Conservation (phyloP, 2,797 vertebrate genomes). For the Anisognathus igniventris region DNA sequence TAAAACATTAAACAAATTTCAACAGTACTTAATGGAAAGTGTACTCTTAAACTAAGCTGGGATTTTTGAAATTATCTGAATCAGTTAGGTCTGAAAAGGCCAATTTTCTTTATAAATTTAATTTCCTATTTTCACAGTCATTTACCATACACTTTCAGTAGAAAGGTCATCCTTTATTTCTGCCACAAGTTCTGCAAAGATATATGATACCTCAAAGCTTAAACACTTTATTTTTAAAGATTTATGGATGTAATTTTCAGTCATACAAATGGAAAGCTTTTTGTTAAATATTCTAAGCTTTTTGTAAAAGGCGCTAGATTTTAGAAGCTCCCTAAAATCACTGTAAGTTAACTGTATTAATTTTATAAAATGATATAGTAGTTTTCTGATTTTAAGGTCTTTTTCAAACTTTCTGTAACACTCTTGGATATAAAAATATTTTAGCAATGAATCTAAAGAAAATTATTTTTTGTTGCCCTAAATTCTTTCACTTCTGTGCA, state of each 20-base stretch:
- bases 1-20: slow-evolving; percentile 14
- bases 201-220: neutral
- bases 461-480: neutral
- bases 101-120: slow-evolving; percentile 6
- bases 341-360: neutral
- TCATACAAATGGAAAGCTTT: neutral
- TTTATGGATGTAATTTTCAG: neutral
- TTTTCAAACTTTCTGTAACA: neutral
- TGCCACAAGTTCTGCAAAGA: neutral
- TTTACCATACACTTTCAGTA: neutral
- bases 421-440: neutral
- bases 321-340: neutral
- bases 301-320: neutral
- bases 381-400: neutral
- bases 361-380: neutral
- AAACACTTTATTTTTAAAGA: slow-evolving; percentile 9
- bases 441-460: neutral
- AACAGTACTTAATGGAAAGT: neutral
- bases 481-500: neutral
- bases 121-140: slow-evolving; percentile 20
- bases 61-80: slow-evolving; percentile 32
- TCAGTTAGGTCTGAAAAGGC: neutral
- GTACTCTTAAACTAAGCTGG: neutral
- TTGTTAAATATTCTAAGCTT: neutral
- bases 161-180: slow-evolving; percentile 18